phyloP scores from a whole-genome alignment of 2,888 invertebrate genomes.

The Apocheima hispidaria region DNA sequence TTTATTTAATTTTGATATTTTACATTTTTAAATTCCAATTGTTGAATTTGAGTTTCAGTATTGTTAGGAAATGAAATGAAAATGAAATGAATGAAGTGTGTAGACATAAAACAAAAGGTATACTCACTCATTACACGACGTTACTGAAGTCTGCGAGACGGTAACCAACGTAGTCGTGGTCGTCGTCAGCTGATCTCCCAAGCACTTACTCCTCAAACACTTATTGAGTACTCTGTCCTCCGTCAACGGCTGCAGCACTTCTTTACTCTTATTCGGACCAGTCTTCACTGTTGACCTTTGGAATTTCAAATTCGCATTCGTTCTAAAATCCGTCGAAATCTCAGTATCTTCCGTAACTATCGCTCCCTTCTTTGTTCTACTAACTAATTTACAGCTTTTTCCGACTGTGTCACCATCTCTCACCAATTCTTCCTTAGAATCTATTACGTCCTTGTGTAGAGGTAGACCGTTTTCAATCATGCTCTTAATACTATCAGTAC shows the following conservation, averaged over 20 bases:
- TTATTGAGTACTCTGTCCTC: constrained; percentile 72
- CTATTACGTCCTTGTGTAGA: constrained; percentile 68
- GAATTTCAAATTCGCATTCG: constrained; percentile 74
- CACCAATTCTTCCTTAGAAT: constrained; percentile 72
- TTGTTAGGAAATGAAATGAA: too few species aligned
- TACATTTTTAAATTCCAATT: too few species aligned
- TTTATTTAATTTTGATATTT: too few species aligned
- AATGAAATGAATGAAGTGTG: too few species aligned
- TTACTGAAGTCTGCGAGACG: constrained; percentile 77
- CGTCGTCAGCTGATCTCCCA: constrained; percentile 75
- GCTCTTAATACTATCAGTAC: constrained; percentile 72
- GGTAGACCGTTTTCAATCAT: constrained; percentile 80
- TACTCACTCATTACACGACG: constrained; percentile 84
- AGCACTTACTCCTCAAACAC: constrained; percentile 72
- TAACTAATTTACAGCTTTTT: constrained; percentile 73
- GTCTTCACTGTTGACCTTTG: constrained; percentile 76
- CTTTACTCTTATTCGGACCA: constrained; percentile 74
- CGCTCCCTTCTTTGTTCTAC: constrained; percentile 75
- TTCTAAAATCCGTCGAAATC: constrained; percentile 75
- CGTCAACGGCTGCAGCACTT: constrained; percentile 70
- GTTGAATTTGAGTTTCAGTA: too few species aligned
- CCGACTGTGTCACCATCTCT: constrained; percentile 76
- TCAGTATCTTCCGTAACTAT: constrained; percentile 80
- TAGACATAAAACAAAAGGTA: constrained; percentile 4
- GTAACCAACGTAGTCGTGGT: constrained; percentile 80